Evolutionary conservation across 2,113 vertebrate genomes (phyloP).

Genomic region (Ellobius talpinus): DNA sequence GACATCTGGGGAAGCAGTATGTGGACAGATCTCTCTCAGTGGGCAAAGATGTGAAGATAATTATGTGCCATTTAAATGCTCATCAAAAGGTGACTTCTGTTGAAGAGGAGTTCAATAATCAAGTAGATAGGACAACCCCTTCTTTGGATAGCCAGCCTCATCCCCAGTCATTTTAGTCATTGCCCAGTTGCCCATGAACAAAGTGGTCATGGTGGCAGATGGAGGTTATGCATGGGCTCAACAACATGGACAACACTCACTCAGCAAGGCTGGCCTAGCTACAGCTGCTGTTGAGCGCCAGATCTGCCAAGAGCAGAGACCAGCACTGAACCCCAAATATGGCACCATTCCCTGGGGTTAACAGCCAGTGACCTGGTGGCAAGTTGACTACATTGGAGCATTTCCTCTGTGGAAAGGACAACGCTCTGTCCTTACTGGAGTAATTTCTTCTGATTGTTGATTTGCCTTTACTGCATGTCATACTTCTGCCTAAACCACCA

Average conservation of each 20-base stretch:
- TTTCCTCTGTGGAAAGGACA: neutral
- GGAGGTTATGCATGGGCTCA: neutral
- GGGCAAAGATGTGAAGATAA: neutral
- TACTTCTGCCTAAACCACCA: neutral
- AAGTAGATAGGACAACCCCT: neutral
- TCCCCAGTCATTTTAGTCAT: neutral
- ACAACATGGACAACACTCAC: neutral
- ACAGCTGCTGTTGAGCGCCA: neutral
- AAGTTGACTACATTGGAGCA: neutral
- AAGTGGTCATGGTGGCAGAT: neutral
- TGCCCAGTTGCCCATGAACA: neutral
- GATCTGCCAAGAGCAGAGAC: neutral
- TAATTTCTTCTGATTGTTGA: neutral
- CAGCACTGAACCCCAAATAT: neutral
- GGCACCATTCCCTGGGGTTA: neutral
- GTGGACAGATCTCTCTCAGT: neutral
- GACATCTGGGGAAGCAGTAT: neutral
- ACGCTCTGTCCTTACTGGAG: neutral
- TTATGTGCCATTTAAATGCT: neutral
- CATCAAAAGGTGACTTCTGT: neutral
- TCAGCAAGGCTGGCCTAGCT: neutral
- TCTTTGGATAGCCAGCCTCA: neutral
- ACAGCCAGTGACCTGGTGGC: neutral
- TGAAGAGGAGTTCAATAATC: neutral
- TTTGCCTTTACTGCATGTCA: neutral